Percentiles rank a stretch among this genome's conserved stretches.
Evolutionary conservation across 2,888 invertebrate genomes (phyloP).

Genomic region (Microctonus aethiopoides): DNA sequence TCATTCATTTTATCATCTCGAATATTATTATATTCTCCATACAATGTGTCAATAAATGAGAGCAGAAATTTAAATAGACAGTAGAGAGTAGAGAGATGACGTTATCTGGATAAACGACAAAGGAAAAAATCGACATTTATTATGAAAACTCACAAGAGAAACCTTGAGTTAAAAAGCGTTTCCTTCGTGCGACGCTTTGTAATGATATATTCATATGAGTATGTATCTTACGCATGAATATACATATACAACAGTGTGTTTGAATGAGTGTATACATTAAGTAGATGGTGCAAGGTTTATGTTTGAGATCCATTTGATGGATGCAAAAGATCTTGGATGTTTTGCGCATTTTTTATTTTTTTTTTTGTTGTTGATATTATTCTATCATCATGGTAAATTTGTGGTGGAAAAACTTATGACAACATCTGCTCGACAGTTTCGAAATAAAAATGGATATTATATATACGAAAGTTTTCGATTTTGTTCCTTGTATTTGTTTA

Average conservation of each 20-base stretch:
- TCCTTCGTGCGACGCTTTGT: not conserved
- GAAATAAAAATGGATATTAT: not conserved
- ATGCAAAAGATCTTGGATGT: not conserved
- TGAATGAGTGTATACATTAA: not conserved
- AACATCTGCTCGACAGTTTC: slow-evolving; percentile 10
- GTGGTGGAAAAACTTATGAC: slow-evolving; percentile 21
- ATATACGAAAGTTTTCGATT: not conserved
- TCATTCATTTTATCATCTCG: no score
- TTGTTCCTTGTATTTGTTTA: not conserved
- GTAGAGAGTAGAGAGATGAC: not conserved
- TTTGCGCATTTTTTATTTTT: slow-evolving; percentile 16
- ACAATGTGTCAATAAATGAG: not conserved
- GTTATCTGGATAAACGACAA: not conserved
- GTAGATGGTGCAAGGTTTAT: not conserved
- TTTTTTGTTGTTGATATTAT: slow-evolving; percentile 33
- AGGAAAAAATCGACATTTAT: slow-evolving; percentile 13
- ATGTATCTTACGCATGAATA: not conserved
- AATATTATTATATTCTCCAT: not conserved
- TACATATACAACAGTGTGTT: not conserved
- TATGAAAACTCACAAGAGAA: not conserved
- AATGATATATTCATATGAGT: not conserved
- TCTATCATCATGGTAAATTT: slow-evolving; percentile 25
- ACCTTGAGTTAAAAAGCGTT: no score
- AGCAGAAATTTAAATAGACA: not conserved
- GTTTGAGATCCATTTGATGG: not conserved